Conservation (phyloP, 2,797 vertebrate species). For the Cyclura pinguis region DNA sequence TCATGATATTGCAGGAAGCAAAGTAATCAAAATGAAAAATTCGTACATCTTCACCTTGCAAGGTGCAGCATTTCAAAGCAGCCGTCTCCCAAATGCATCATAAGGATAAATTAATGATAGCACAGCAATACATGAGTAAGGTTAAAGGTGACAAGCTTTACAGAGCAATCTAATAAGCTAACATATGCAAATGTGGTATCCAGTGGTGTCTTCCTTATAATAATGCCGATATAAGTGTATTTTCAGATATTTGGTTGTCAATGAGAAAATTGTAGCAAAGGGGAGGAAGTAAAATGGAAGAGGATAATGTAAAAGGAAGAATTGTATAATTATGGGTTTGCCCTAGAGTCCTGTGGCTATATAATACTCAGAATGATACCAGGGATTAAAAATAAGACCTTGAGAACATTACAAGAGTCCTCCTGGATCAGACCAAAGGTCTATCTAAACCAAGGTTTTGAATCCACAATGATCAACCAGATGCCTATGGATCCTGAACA, state of each 20-base stretch:
- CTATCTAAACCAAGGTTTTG: neutral
- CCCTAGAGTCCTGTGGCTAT: neutral
- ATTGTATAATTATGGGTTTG: conserved; percentile 36
- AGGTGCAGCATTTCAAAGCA: conserved; percentile 60
- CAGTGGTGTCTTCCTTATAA: conserved; percentile 51
- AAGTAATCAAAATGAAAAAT: conserved; percentile 50
- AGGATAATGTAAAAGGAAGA: neutral
- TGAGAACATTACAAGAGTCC: neutral
- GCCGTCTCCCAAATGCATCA: conserved; percentile 49
- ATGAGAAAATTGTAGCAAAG: conserved; percentile 61
- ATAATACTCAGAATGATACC: neutral
- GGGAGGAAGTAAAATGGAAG: conserved; percentile 44
- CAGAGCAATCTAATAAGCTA: conserved; percentile 63
- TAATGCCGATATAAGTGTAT: conserved; percentile 52
- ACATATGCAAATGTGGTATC: conserved; percentile 58
- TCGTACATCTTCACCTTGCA: conserved; percentile 50
- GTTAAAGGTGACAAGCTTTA: conserved; percentile 66
- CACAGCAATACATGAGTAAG: conserved; percentile 65
- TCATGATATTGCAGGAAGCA: conserved; percentile 41
- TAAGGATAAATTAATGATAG: conserved; percentile 75
- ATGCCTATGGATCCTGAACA: neutral
- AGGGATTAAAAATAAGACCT: neutral
- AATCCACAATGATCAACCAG: neutral
- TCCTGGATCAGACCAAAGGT: neutral
- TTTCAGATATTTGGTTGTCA: conserved; percentile 48